These are phyloP conservation scores for Malacoctenus gilli DNA, from an alignment of 2,797 vertebrate genomes.

Conservation along the genomic window DNA sequence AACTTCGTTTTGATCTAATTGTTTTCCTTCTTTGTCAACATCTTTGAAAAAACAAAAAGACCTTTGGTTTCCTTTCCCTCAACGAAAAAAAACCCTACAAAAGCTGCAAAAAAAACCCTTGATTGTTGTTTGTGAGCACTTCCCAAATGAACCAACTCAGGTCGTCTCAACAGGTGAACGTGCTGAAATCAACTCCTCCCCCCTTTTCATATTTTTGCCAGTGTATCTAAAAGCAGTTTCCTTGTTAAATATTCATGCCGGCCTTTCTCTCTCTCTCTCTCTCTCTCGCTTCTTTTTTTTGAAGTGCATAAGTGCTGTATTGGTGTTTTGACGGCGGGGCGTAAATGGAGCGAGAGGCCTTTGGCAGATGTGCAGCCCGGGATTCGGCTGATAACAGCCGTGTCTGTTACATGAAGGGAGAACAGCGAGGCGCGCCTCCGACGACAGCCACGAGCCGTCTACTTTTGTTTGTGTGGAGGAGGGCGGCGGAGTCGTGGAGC, in stretches of 20 bases:
- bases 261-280: conserved; percentile 63
- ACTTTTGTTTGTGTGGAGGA: conserved; percentile 40
- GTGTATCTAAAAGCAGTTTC: conserved; percentile 62
- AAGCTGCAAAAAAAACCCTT: too few relatives aligned
- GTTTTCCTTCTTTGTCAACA: too few relatives aligned
- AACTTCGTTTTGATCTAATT: too few relatives aligned
- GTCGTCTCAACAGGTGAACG: conserved; percentile 43
- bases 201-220: not conserved
- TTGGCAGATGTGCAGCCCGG: conserved; percentile 45
- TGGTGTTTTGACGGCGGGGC: conserved; percentile 49
- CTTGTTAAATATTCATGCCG: conserved; percentile 74
- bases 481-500: not conserved
- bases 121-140: too few relatives aligned
- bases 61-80: too few relatives aligned
- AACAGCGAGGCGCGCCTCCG: conserved; percentile 2
- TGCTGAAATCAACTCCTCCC: conserved; percentile 31
- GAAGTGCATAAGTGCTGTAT: conserved; percentile 62
- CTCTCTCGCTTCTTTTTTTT: conserved; percentile 24
- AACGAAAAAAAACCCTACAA: too few relatives aligned
- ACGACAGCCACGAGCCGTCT: conserved; percentile 32
- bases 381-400: conserved; percentile 48
- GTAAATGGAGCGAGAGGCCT: conserved; percentile 60
- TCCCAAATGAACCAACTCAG: too few relatives aligned
- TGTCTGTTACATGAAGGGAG: conserved; percentile 40
- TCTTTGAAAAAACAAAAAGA: too few relatives aligned